Conservation (phyloP, 2,888 invertebrate genomes). For the Eupelmus urozonus region DNA sequence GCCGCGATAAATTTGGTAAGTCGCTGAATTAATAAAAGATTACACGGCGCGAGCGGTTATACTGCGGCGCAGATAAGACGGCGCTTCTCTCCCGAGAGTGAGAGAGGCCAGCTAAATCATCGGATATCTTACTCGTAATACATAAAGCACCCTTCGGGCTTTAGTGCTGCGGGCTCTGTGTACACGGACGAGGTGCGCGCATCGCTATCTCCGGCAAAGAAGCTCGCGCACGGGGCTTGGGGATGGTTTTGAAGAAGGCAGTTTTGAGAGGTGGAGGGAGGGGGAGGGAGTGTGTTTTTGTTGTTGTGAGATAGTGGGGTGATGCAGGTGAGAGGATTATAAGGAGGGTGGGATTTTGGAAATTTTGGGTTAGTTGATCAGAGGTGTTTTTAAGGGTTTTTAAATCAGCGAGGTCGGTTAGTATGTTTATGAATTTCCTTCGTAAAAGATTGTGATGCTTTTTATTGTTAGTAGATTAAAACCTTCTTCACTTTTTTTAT, state of each 20-base stretch:
- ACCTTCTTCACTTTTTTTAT: no score
- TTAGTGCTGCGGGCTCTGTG: slow-evolving; percentile 69
- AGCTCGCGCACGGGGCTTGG: not conserved
- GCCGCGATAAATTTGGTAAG: slow-evolving; percentile 76
- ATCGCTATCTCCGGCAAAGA: slow-evolving; percentile 14
- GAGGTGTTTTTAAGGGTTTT: no score
- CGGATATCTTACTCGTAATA: slow-evolving; percentile 77
- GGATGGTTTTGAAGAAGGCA: slow-evolving; percentile 24
- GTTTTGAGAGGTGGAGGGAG: no score
- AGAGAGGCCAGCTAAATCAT: slow-evolving; percentile 75
- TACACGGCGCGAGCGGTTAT: slow-evolving; percentile 66
- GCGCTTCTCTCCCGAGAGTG: slow-evolving; percentile 45
- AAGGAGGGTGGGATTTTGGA: no score
- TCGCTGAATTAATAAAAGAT: slow-evolving; percentile 78
- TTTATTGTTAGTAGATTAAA: no score
- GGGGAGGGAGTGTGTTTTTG: no score
- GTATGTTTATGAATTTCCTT: no score
- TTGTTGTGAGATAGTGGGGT: not conserved
- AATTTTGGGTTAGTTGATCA: no score
- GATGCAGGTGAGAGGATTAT: not conserved
- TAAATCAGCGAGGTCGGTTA: no score
- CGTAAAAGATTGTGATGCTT: no score
- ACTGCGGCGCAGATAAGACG: slow-evolving; percentile 1
- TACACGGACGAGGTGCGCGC: slow-evolving; percentile 18
- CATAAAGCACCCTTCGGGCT: slow-evolving; percentile 77